phyloP scores from a whole-genome alignment of 2,113 vertebrate genomes.

The Arizona elegans region DNA sequence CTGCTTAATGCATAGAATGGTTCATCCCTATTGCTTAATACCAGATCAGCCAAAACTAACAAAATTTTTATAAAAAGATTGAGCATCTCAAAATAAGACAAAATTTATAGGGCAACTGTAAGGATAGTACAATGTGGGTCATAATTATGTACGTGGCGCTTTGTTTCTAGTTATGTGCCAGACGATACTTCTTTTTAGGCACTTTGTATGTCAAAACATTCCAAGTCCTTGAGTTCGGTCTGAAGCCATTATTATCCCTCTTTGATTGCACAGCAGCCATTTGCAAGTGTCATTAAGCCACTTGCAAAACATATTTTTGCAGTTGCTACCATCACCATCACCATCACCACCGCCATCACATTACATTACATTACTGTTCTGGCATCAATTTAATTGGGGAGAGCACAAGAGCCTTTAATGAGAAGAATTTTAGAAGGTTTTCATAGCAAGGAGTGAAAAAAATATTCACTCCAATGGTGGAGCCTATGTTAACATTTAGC shows the following conservation, averaged over 20 bases:
- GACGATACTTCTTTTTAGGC: neutral
- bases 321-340: neutral
- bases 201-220: neutral
- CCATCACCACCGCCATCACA: neutral
- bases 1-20: neutral
- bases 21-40: neutral
- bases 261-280: neutral
- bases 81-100: neutral
- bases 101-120: neutral
- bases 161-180: neutral
- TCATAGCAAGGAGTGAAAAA: neutral
- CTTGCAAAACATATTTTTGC: neutral
- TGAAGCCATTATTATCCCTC: neutral
- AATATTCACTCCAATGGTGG: neutral
- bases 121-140: neutral
- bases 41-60: neutral
- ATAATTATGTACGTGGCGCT: neutral
- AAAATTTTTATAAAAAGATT: neutral
- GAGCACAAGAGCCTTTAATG: neutral
- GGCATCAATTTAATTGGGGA: neutral
- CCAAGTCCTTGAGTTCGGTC: neutral
- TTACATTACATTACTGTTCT: neutral
- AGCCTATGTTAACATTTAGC: neutral
- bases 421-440: neutral
- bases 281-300: neutral